phyloP scores from a whole-genome alignment of 1,140 invertebrate species.

The Cotesia glomerata region DNA sequence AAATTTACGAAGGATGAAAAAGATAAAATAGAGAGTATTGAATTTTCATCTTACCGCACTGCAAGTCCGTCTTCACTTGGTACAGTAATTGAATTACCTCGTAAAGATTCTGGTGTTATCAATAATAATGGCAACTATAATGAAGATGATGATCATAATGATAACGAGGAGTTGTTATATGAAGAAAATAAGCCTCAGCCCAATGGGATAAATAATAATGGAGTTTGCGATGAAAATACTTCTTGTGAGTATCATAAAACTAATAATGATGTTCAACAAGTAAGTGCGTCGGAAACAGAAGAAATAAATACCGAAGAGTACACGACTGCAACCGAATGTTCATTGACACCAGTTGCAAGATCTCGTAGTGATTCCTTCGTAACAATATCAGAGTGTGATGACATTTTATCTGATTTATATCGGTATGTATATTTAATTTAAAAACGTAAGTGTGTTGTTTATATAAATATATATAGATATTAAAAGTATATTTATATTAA shows the following conservation, averaged over 20 bases:
- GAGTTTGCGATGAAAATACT: conserved; percentile 6
- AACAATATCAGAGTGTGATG: conserved; percentile 71
- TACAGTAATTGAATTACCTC: not conserved
- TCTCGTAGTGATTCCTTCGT: conserved; percentile 72
- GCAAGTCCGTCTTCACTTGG: not conserved
- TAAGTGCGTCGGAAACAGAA: conserved; percentile 50
- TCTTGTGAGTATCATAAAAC: conserved; percentile 4
- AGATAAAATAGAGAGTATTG: not conserved
- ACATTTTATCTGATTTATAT: conserved; percentile 33
- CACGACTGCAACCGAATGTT: conserved; percentile 74
- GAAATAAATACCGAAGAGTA: conserved; percentile 71
- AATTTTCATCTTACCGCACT: not conserved
- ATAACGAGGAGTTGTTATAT: too few species aligned
- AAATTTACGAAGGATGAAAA: conserved; percentile 28
- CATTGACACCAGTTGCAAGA: conserved; percentile 65
- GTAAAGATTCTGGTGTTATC: too few species aligned
- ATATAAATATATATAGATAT: not conserved
- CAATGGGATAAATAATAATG: too few species aligned
- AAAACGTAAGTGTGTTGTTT: not conserved
- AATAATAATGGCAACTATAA: not conserved
- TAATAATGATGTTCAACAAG: conserved; percentile 38
- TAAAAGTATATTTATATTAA: not conserved
- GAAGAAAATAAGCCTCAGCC: too few species aligned
- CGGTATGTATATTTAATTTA: conserved; percentile 6
- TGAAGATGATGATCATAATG: not conserved